Evolutionary conservation across 53 echinoderm and acorn worm genomes (phyloP).

Genomic region (Zoroaster sp.): DNA sequence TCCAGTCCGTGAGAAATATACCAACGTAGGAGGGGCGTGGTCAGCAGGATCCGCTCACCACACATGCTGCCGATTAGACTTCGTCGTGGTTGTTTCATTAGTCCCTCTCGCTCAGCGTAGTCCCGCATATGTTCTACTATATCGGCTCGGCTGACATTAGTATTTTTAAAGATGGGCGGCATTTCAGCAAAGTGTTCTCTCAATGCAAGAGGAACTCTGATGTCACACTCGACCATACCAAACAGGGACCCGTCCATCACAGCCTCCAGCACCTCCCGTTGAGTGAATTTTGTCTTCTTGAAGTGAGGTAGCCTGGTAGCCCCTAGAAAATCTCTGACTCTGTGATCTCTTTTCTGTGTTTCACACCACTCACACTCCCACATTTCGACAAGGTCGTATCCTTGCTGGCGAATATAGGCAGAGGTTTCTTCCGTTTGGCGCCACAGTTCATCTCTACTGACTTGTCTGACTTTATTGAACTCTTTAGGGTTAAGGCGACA

Average conservation of each 20-base stretch:
- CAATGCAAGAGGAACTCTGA: background rate
- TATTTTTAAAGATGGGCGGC: slow-evolving; percentile 38
- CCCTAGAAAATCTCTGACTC: background rate
- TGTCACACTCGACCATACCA: slow-evolving; percentile 3
- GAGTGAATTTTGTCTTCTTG: background rate
- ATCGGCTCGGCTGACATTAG: background rate
- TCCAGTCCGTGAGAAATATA: background rate
- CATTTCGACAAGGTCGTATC: no score
- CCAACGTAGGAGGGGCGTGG: slow-evolving; percentile 2
- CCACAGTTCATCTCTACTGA: background rate
- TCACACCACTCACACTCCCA: no score
- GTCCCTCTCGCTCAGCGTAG: background rate
- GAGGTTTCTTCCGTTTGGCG: background rate
- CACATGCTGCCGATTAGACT: slow-evolving; percentile 32
- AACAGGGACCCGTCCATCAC: slow-evolving; percentile 1
- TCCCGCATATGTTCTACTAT: background rate
- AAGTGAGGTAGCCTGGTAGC: background rate
- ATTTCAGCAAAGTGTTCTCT: background rate
- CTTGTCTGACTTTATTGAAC: background rate
- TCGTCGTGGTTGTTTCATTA: background rate
- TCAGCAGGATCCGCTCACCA: slow-evolving; percentile 3
- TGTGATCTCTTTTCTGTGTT: background rate
- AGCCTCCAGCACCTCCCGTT: background rate
- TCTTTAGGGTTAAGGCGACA: background rate
- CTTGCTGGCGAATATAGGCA: no score